Base-by-base conservation (phyloP, 2,797 vertebrate species). In the Ataeniobius toweri region DNA sequence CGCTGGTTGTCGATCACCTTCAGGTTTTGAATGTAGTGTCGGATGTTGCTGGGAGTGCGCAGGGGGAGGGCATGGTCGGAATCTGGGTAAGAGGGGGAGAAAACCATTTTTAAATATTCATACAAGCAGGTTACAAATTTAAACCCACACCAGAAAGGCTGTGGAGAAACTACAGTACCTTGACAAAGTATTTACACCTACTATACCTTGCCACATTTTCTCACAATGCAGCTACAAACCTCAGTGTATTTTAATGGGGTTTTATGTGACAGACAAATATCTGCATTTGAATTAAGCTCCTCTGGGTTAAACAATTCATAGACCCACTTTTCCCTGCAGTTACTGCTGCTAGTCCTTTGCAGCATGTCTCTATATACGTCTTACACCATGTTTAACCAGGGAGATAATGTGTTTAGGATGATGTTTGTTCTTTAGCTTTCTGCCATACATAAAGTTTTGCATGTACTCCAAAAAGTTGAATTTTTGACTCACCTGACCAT, bases 1-100 rank as follows among this genome's bases (percentile, higher is more conserved):
- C 96, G 96, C 94, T 98, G 98, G 92, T 96, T 96, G 95, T 99
- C 96, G n/a, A 98, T 98, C 90, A 98, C 97, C 75, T 93, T 95
- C 82, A 98, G 94, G 93, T 97, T 96, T 92, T 97, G 96, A 82
- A 98, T 91, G 82, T 97, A 97, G 0, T 96, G 96, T 71, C 96
- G 94, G 88, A 96, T 94, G 78, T 93, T 96, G 88, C 93, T 90
- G 16, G 96, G 93, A 85, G 81, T 97, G 78, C 96, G 90, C 82
- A 95, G 91, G 5, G 94, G 96, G 81, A 97, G 80, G 5, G 94
- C 95, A 79, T 96, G 94, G 79, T 99, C 97, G 0, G 97, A 99
- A 91, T 95, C 97, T 99, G 92, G 0, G 50, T 1, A 7, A 80
- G 44, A 80, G 6, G 53, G 58, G 26, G 0, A 69, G 28, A 0